Conservation (phyloP, 2,113 vertebrate genomes). For the Anseranas semipalmata region DNA sequence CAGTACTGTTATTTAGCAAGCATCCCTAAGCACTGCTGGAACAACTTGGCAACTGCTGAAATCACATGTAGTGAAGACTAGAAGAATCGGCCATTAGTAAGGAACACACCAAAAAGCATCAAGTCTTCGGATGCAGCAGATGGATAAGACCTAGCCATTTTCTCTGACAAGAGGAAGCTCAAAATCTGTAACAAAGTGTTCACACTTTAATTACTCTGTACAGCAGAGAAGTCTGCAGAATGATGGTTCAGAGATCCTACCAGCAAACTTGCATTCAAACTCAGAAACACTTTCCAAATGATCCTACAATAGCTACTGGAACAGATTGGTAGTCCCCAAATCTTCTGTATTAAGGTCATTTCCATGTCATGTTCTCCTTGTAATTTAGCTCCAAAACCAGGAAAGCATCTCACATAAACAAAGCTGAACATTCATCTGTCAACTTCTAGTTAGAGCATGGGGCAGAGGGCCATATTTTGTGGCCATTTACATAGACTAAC, state of each 20-base stretch:
- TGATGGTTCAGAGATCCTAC: background rate
- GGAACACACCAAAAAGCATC: background rate
- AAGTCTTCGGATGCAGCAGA: background rate
- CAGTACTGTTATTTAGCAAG: background rate
- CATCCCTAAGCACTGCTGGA: rapidly evolving
- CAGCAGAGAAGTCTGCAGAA: background rate
- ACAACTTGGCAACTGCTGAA: background rate
- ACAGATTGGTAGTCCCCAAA: background rate
- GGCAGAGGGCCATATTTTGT: background rate
- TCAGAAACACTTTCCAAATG: background rate
- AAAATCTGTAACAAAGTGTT: background rate
- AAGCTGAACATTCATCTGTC: background rate
- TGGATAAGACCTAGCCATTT: background rate
- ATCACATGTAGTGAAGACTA: background rate
- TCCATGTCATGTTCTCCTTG: background rate
- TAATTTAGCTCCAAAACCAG: background rate
- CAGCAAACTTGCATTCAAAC: background rate
- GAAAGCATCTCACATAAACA: background rate
- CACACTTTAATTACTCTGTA: background rate
- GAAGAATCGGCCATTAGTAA: background rate
- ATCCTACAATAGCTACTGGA: background rate
- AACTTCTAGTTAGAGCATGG: background rate
- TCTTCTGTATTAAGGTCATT: background rate
- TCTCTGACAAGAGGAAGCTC: background rate
- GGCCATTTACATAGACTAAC: background rate